These are phyloP conservation scores for Centropus bengalensis DNA, from an alignment of 2,113 vertebrate species.

Conservation along the genomic window DNA sequence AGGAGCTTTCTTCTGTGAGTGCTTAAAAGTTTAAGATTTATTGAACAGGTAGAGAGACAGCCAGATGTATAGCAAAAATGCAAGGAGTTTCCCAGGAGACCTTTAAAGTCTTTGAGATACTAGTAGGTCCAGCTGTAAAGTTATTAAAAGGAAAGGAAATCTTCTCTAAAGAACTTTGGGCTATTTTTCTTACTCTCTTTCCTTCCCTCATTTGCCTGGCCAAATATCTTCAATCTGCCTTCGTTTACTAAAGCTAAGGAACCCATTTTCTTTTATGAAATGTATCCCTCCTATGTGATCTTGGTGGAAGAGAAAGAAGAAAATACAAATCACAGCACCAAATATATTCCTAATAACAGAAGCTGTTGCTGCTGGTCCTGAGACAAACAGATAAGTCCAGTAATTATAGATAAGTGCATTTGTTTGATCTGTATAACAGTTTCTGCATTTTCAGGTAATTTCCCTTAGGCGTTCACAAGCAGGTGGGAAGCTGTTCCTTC, in stretches of 20 bases:
- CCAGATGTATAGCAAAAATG: not conserved
- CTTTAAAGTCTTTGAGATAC: conserved; percentile 3
- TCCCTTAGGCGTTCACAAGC: conserved; percentile 20
- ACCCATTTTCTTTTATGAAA: not conserved
- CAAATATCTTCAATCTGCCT: conserved; percentile 26
- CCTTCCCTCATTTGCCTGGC: not conserved
- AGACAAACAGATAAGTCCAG: conserved; percentile 62
- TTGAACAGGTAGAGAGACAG: conserved; percentile 4
- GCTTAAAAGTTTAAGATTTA: conserved; percentile 22
- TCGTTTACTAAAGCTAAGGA: conserved; percentile 18
- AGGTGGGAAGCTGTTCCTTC: conserved; percentile 8
- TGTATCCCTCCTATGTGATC: not conserved
- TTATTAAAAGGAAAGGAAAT: not conserved
- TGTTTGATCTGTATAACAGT: conserved; percentile 61
- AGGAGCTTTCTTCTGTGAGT: conserved; percentile 3
- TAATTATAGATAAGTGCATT: conserved; percentile 68
- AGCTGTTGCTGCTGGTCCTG: not conserved
- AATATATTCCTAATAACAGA: not conserved
- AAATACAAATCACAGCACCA: not conserved
- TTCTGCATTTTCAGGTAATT: conserved; percentile 54
- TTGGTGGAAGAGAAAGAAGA: not conserved
- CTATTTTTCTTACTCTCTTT: not conserved
- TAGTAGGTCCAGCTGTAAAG: not conserved
- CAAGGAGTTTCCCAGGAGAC: not conserved
- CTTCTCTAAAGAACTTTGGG: not conserved